Evolutionary conservation across 2,888 invertebrate genomes (phyloP).

Genomic region (Sminthurides aquaticus): DNA sequence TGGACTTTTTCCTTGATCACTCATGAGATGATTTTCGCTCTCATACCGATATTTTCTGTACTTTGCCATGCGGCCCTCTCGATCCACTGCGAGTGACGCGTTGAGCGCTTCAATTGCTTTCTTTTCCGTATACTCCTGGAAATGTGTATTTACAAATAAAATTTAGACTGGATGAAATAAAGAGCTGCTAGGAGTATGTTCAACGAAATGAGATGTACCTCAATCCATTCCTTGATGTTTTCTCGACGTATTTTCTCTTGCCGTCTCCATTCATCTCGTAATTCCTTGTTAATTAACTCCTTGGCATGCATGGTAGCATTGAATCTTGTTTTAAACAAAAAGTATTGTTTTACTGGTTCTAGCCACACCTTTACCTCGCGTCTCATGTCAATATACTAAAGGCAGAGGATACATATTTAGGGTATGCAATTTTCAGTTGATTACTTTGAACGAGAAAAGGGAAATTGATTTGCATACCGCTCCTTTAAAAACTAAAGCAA

Average conservation of each 20-base stretch:
- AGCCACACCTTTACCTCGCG: constrained; percentile 26
- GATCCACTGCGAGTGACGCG: constrained; percentile 21
- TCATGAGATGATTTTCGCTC: constrained; percentile 25
- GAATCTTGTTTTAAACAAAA: constrained; percentile 29
- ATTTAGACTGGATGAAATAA: background rate
- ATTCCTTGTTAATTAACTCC: constrained; percentile 26
- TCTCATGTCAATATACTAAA: constrained; percentile 38
- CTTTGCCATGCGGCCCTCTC: constrained; percentile 19
- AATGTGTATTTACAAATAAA: background rate
- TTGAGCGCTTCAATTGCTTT: constrained; percentile 27
- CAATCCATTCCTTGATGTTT: constrained; percentile 35
- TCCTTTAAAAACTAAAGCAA: constrained; percentile 46
- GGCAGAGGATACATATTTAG: too few relatives aligned
- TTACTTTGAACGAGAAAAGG: constrained; percentile 22
- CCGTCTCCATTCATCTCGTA: constrained; percentile 28
- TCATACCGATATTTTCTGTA: constrained; percentile 21
- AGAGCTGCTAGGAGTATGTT: background rate
- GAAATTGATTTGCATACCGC: background rate
- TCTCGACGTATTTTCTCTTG: constrained; percentile 27
- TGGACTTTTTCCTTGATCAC: constrained; percentile 6
- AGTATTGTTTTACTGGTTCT: constrained; percentile 27
- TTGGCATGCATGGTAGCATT: constrained; percentile 29
- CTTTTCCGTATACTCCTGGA: constrained; percentile 25
- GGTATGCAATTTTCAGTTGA: too few relatives aligned
- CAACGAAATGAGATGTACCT: constrained; percentile 12